Percentiles rank a stretch among this genome's conserved stretches.
phyloP scores from a whole-genome alignment of 2,888 invertebrate genomes.

The Gandaritis pyraliata region DNA sequence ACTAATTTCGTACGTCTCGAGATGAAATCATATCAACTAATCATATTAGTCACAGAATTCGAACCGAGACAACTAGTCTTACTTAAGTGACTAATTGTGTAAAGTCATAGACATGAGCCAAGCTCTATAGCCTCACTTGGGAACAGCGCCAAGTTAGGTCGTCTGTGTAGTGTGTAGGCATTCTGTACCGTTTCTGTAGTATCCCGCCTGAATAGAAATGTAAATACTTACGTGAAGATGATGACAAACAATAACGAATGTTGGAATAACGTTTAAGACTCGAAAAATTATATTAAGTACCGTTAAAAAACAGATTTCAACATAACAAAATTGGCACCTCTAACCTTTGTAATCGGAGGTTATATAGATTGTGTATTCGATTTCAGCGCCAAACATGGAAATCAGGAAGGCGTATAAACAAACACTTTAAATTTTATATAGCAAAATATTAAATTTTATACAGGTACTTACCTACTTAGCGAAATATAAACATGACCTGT shows the following conservation, averaged over 20 bases:
- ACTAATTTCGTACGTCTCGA: constrained; percentile 10
- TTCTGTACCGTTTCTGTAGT: constrained; percentile 46
- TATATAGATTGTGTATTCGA: constrained; percentile 20
- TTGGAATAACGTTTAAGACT: too few species aligned
- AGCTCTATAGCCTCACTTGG: constrained; percentile 37
- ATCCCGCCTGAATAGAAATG: constrained; percentile 52
- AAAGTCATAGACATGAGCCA: constrained; percentile 16
- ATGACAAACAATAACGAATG: too few species aligned
- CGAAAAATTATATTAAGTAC: too few species aligned
- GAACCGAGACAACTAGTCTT: constrained; percentile 31
- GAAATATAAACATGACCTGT: constrained; percentile 35
- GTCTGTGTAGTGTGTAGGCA: constrained; percentile 43
- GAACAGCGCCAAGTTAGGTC: constrained; percentile 53
- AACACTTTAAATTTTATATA: constrained; percentile 22
- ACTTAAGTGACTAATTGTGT: constrained; percentile 30
- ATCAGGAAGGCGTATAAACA: constrained; percentile 24
- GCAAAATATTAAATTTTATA: constrained; percentile 41
- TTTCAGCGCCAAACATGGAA: constrained; percentile 22
- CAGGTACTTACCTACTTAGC: too few species aligned
- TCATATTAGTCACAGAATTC: constrained; percentile 33
- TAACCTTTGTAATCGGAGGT: constrained; percentile 8
- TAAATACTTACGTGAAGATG: not conserved
- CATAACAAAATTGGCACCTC: not conserved
- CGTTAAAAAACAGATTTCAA: not conserved
- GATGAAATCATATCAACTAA: constrained; percentile 31